Base-by-base conservation (phyloP, 2,113 vertebrate species). In the Colistium nudipinnis region DNA sequence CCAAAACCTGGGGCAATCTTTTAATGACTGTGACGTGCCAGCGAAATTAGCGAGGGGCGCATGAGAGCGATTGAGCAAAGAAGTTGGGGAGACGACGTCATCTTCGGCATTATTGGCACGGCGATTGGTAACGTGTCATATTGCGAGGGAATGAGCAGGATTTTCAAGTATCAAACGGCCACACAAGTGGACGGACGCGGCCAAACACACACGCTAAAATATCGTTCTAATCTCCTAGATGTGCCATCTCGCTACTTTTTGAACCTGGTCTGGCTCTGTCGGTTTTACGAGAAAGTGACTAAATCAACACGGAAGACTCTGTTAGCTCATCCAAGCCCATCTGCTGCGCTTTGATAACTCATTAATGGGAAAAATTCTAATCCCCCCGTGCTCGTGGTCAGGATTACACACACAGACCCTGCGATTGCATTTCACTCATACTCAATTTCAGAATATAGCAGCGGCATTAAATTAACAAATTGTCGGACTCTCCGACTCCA, bases 281-380 rank as follows among this genome's bases (percentile, higher is more conserved):
- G 79, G 77, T 85, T 75, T 82, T 89, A 83, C 89, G 88, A 87
- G 74, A 88, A 88, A 88, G 75, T 87, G 81, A 74, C 88, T 92
- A 83, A 89, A 89, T 92, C 91, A 91, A 86, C 81, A 72, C 85
- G 81, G 59, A 87, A 77, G 39, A 84, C 65, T n/a, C n/a, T 84
- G 87, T 87, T 86, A 70, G 87, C 81, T 91, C 85, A 89, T 84
- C 80, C 70, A 79, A 61, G 59, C 67, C 89, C 92, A 92, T 92
- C 91, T 93, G 90, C 84, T 85, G 59, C 11, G 73, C 87, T 89
- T 88, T 92, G 91, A 93, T 92, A 91, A 92, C 80, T 89, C 85
- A 91, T 93, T 92, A 92, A 91, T 90, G 81, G 74, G 45, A 74
- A 88, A 87, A 84, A n/a, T n/a, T 78, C 80, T 81, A 82, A 85